Percentiles rank a stretch among this genome's conserved stretches.
These are phyloP conservation scores for Sigmodon hispidus DNA, from an alignment of 2,113 vertebrate genomes.

Conservation along the genomic window DNA sequence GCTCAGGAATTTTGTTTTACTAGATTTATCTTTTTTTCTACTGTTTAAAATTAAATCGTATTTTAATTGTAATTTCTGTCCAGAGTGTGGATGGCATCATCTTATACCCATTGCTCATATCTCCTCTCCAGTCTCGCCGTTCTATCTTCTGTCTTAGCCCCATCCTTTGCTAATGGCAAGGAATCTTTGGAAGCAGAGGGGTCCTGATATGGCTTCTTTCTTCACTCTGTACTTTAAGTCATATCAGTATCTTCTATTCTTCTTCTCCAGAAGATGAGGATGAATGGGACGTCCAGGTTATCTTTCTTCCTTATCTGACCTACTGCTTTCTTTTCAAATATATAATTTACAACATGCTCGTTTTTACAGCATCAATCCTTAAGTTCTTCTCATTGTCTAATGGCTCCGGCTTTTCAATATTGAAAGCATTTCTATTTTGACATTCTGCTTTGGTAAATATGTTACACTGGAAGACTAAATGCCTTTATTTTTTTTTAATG, in stretches of 20 bases:
- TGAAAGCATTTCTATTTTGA: conserved; percentile 11
- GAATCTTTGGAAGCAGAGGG: not conserved
- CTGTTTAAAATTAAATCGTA: not conserved
- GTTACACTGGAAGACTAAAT: conserved; percentile 45
- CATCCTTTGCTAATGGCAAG: not conserved
- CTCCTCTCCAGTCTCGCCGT: not conserved
- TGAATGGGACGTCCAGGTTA: not conserved
- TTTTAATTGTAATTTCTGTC: not conserved
- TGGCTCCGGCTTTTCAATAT: not conserved
- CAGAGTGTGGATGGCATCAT: not conserved
- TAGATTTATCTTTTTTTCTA: not conserved
- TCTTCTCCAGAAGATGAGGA: not conserved
- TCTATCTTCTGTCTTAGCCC: too few species aligned
- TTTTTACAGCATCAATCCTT: not conserved
- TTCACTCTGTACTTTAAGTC: not conserved
- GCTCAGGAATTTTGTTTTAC: not conserved
- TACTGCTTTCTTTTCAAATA: conserved; percentile 1
- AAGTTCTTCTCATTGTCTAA: not conserved
- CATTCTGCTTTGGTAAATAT: conserved; percentile 30
- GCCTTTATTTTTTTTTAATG: conserved; percentile 12
- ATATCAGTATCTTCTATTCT: not conserved
- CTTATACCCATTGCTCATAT: not conserved
- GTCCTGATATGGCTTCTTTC: not conserved
- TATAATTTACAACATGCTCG: not conserved
- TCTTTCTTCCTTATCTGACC: not conserved